phyloP scores from a whole-genome alignment of 2,113 vertebrate species.

The Crotalus horridus region DNA sequence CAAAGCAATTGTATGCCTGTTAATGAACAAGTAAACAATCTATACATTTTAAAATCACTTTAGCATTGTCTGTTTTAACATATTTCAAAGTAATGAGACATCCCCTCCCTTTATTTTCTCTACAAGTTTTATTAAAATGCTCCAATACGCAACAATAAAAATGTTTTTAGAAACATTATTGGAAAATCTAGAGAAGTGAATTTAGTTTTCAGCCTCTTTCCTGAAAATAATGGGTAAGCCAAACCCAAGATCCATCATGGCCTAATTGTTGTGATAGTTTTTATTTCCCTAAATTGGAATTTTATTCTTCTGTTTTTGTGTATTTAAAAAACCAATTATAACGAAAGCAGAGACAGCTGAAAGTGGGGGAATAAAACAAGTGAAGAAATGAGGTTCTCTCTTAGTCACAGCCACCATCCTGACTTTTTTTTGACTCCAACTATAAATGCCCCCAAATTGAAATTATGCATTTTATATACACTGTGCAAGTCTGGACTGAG shows the following conservation, averaged over 20 bases:
- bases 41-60: slow-evolving; percentile 4
- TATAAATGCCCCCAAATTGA: background rate
- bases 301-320: background rate
- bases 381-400: background rate
- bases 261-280: background rate
- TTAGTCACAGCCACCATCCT: background rate
- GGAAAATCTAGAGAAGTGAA: background rate
- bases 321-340: background rate
- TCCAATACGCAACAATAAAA: background rate
- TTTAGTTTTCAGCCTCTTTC: background rate
- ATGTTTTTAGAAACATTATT: background rate
- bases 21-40: background rate
- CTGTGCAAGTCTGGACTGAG: background rate
- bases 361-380: background rate
- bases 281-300: background rate
- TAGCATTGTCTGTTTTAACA: background rate
- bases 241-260: background rate
- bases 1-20: background rate
- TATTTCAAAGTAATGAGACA: background rate
- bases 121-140: background rate
- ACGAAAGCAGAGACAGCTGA: background rate
- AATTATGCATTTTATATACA: background rate
- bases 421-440: background rate
- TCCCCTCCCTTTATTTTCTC: background rate
- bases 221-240: background rate